Evolutionary conservation across 1,140 invertebrate genomes (phyloP), one percentile per base, ranked within the genome.

Genomic region (Stegodyphus mimosarum): DNA sequence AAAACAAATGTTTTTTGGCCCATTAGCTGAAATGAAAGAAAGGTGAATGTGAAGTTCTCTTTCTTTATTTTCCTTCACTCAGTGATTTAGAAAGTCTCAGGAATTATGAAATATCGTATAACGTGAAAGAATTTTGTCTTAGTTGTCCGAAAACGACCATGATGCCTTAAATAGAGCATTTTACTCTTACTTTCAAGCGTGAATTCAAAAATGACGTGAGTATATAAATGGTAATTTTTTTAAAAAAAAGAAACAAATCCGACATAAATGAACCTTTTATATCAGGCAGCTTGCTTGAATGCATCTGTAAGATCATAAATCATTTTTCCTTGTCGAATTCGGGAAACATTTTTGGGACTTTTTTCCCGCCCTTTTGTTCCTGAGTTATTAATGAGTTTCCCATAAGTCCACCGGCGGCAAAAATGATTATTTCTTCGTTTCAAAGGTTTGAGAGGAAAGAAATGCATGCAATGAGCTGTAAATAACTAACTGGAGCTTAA

Each of bases 321-420:
- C 79, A 83, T 74, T 83, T 83, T 83, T 74, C 73, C 55, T 74
- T 83, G 79, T 83, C 79, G 79, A 83, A 83, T 66, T 73, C 53
- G 17, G 55, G 63, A 83, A 81, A 60, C 67, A 81, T 52, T 72
- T 83, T 81, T 71, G 17, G n/a, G 17, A 53, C 48, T 33, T 81
- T 81, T 81, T 83, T 51, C 60, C 15, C 60, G 9, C 50, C 71
- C 79, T 74, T 73, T 83, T 74, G 48, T 83, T 66, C 79, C 15
- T 73, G 50, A 73, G 52, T 83, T 83, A 83, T 83, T 73, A 83
- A 83, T 74, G 79, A 83, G 55, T 66, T 83, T 50, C 52, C 52
- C 79, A 66, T 73, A 73, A 73, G 60, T 74, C 55, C 69, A 50
- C 50, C 17, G n/a, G 60, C 51, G 73, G 73, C 49, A 83, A 83